Percentiles rank a stretch among this genome's conserved stretches.
Conservation (phyloP, 92 coral and sea anemone genomes). For the Palythoa caribaeorum region DNA sequence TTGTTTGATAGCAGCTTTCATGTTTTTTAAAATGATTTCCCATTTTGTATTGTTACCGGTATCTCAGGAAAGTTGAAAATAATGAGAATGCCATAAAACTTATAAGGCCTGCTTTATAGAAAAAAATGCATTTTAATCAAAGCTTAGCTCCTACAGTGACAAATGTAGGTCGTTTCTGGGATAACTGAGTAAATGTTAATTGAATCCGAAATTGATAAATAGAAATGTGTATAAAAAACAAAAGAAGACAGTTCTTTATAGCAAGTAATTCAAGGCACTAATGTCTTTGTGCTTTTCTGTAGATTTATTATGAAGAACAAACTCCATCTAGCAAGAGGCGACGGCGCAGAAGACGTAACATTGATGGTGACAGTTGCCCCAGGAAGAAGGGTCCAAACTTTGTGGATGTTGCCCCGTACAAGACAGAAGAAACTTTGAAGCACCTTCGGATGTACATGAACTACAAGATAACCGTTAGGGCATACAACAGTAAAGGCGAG, state of each 20-base stretch:
- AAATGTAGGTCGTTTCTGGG: too few species aligned
- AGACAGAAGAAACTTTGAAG: constrained; percentile 78
- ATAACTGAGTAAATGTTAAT: too few species aligned
- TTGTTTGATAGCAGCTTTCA: neutral
- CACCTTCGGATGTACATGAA: constrained; percentile 82
- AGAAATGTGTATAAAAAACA: too few species aligned
- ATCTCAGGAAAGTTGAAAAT: neutral
- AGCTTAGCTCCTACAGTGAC: neutral
- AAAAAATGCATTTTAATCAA: neutral
- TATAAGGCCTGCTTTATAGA: too few species aligned
- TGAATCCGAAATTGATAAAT: too few species aligned
- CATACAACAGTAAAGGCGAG: constrained; percentile 92
- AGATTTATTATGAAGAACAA: constrained; percentile 71
- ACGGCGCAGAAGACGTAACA: constrained; percentile 72
- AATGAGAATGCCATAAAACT: neutral
- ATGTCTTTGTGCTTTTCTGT: constrained; percentile 1
- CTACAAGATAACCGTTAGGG: constrained; percentile 78
- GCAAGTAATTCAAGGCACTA: neutral
- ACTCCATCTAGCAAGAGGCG: constrained; percentile 42
- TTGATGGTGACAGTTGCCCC: constrained; percentile 55
- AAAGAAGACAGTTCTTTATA: neutral
- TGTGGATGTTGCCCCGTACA: constrained; percentile 79
- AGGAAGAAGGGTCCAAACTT: constrained; percentile 79
- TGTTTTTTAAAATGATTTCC: too few species aligned
- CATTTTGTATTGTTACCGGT: too few species aligned